A percentile compares a stretch with the other conserved stretches of the same genome.
phyloP scores from a whole-genome alignment of 2,797 vertebrate species.

The Tenualosa thibaudeaui region DNA sequence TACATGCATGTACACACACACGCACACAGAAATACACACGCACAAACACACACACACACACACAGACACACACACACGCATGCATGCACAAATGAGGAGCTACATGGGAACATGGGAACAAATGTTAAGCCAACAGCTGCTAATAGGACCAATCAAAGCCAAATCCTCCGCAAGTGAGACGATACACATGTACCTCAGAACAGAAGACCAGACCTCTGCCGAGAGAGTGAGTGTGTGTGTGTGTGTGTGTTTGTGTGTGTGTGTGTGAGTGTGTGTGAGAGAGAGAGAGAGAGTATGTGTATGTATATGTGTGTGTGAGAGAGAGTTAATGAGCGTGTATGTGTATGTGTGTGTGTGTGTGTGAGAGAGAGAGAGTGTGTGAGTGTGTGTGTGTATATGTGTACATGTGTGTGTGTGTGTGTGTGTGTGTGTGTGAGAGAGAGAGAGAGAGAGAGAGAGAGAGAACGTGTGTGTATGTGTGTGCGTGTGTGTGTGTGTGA shows the following conservation, averaged over 20 bases:
- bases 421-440: not conserved
- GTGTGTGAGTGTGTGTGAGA: not conserved
- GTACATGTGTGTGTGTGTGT: not conserved
- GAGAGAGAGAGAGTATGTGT: not conserved
- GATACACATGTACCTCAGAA: no score
- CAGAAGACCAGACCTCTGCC: no score
- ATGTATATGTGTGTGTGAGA: conserved; percentile 25
- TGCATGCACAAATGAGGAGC: not conserved
- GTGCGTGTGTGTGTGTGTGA: not conserved
- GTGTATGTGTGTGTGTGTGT: no score
- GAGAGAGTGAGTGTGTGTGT: no score
- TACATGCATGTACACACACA: not conserved
- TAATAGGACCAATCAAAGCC: conserved; percentile 40
- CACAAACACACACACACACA: conserved; percentile 30
- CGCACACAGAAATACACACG: no score
- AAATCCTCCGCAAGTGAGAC: not conserved
- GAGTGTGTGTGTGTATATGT: not conserved
- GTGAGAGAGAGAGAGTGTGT: no score
- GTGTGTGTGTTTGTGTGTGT: no score
- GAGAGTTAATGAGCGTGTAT: not conserved
- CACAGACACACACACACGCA: conserved; percentile 19
- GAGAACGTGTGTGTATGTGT: no score
- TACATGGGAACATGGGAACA: not conserved
- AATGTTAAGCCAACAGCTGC: conserved; percentile 24
- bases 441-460: not conserved